Conservation (phyloP, 92 coral and sea anemone species). For the Galaxea fascicularis region DNA sequence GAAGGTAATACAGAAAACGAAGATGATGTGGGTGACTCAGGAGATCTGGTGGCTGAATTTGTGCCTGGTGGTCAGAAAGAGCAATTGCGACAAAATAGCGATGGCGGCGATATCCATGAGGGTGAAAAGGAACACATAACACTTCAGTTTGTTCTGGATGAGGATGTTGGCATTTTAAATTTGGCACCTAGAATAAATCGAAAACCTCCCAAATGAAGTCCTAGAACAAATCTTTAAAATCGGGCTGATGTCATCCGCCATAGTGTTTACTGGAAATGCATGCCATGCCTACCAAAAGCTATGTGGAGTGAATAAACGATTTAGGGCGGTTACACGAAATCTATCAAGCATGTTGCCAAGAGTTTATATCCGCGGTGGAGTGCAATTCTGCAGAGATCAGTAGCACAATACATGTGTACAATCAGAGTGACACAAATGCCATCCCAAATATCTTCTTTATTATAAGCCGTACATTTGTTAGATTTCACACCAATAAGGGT, state of each 20-base stretch:
- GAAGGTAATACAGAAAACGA: not conserved
- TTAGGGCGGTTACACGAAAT: slow-evolving; percentile 18
- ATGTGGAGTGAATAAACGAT: slow-evolving; percentile 5
- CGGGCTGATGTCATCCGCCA: slow-evolving; percentile 19
- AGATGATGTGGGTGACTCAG: not conserved
- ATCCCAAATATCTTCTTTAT: slow-evolving; percentile 35
- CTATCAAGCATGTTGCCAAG: slow-evolving; percentile 17
- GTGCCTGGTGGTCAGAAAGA: not conserved
- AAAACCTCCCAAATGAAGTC: slow-evolving; percentile 21
- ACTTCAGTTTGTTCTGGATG: slow-evolving; percentile 9
- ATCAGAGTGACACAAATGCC: slow-evolving; percentile 26
- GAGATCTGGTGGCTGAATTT: not conserved
- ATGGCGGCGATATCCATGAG: not conserved
- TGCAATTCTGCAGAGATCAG: slow-evolving; percentile 10
- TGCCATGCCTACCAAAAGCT: slow-evolving; percentile 25
- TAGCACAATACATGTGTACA: slow-evolving; percentile 38
- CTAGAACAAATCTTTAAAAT: slow-evolving; percentile 22
- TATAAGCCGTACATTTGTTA: slow-evolving; percentile 12
- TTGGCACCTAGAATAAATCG: no score
- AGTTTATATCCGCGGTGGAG: no score
- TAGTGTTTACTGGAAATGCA: slow-evolving; percentile 21
- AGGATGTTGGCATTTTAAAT: slow-evolving; percentile 1
- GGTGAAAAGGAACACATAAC: not conserved
- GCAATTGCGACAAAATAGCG: not conserved
- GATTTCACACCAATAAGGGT: slow-evolving; percentile 32